Evolutionary conservation across 2,797 vertebrate genomes (phyloP), one percentile per base, ranked within the genome.

Genomic region (Onychomys leucogaster): DNA sequence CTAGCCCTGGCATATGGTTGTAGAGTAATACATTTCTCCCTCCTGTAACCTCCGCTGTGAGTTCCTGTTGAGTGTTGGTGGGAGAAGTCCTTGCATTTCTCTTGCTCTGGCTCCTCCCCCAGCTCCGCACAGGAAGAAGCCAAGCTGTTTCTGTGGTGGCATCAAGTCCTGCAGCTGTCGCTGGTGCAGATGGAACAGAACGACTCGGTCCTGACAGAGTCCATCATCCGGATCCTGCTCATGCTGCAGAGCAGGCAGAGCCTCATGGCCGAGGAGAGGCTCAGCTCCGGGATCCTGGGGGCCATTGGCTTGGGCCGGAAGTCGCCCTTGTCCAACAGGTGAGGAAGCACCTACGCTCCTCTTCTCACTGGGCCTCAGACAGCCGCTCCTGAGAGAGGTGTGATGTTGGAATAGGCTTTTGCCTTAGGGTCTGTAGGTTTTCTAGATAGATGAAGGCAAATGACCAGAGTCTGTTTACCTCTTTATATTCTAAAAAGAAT

Each of bases 71-170:
- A 75, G 57, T 17, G 16, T 23, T 55, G 88, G 23, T 27, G 41
- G 91, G 16, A 75, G 46, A 78, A 46, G 27, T 41, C n/a, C 83
- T 97, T 80, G 93, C 96, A 96, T 32, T 80, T 91, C 17, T 9
- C 87, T 86, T 71, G 1, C 16, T 29, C 76, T 19, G 73, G 9
- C 59, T 57, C 43, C 41, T 16, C 11, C 81, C 19, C 49, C 77
- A 99, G 99, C 93, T 99, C 99, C 71, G 96, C 98, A 8, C 98
- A 98, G 49, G 99, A 99, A 61, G 99, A 99, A 97, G 99, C 99
- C 61, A 99, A 99, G 97, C 98, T 99, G 96, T 99, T 99, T 95
- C 98, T 99, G 29, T 99, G 99, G 99, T 99, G 99, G 99, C 99
- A 99, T 97, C 99, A 99, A 97, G 98, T 98, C 10, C 98, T 99